Evolutionary conservation across 2,113 vertebrate genomes (phyloP), one percentile per base, ranked within the genome.

Genomic region (Stegastes partitus): DNA sequence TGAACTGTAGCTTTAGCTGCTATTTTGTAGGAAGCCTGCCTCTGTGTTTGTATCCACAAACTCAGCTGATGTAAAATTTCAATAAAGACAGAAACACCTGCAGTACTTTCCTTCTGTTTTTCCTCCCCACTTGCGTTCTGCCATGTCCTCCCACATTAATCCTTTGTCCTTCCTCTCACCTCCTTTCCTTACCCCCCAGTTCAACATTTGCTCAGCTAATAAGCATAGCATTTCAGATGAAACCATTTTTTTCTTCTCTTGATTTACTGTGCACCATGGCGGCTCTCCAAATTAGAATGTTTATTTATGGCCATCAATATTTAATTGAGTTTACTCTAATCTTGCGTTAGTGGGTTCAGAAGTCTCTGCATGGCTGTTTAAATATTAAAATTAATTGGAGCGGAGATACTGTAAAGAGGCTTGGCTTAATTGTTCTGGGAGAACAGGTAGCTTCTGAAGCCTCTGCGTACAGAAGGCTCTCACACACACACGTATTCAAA

Each of bases 241-340:
- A 84, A 78, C 28, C 64, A 61, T 80, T 82, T 77, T 80, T 83
- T 72, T 63, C 54, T 75, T 37, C 61, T 79, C 73, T 64, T 79
- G 74, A 91, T 87, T 80, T 79, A 85, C 70, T 44, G 49, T 45
- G n/a, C 74, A 78, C 84, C 82, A 73, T 76, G 74, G 82, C 68
- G 23, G 73, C 79, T 81, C 67, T 79, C 82, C 84, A 92, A 94
- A 93, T 93, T 89, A 91, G 91, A 86, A 90, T 91, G 92, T 95
- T 94, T 94, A 94, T 94, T 94, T 95, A 92, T 93, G 86, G 89
- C 88, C 87, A 93, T 95, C 92, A 95, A 95, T 95, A 94, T 94
- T 95, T 94, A 94, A 94, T 93, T 93, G 92, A 86, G 91, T 91
- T 89, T 92, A 91, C 93, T 92, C 89, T 93, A 94, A 93, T 94